Evolutionary conservation across 2,113 vertebrate genomes (phyloP), one percentile per base, ranked within the genome.

Genomic region (Lethenteron reissneri): DNA sequence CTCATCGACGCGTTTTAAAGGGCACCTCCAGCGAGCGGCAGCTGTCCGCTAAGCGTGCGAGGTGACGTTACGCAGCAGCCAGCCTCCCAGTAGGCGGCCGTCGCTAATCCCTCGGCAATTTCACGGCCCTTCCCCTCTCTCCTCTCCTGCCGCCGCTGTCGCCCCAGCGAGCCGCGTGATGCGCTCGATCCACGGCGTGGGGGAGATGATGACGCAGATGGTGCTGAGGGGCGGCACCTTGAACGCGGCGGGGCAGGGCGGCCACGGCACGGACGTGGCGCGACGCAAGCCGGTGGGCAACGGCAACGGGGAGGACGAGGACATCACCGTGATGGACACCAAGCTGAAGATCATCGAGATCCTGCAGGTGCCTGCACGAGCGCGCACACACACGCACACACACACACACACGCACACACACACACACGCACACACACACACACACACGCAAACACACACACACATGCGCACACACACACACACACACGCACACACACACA

Each of bases 191-290:
- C 94, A 99, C 75, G 91, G 90, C 0, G 85, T 99, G 80, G 92
- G 92, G 11, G 91, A 97, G 79, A 97, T 99, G 77, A 90, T 99
- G 90, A 88, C 90, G 77, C 96, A 91, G 75, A 97, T 99, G 92
- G 89, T 99, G 69, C 84, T 99, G 73, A 92, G 78, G 82, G 86
- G 88, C 74, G 95, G 95, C 72, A 88, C 84, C 77, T 92, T 92
- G 58, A 75, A 11, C 21, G n/a, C 64, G 64, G 21, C 64, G 11
- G 79, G 73, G 71, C 76, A 87, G 74, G 81, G 79, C 9, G 0
- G 78, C 0, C 76, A 76, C 1, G 74, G 80, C 1, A 76, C 77
- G 17, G 73, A 84, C 0, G 88, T 88, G 41, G 81, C 79, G 0
- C 82, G 84, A 74, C 79, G 83, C 73, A 83, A 81, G 60, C 81